Evolutionary conservation across 2,797 vertebrate species (phyloP).

Genomic region (Phyllotis vaccarum): DNA sequence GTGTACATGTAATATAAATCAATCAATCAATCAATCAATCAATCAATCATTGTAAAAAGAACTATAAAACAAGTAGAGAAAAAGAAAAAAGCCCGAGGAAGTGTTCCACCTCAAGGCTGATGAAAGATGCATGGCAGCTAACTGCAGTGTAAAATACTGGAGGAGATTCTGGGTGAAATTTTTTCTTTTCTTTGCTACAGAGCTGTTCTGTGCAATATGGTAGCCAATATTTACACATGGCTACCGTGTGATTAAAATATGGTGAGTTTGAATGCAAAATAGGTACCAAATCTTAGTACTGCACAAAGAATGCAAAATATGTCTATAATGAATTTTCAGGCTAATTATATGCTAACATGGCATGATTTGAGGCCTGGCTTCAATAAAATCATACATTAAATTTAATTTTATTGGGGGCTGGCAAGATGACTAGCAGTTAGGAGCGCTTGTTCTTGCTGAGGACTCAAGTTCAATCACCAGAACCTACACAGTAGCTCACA

Average conservation of each 20-base stretch:
- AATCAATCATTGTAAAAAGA: not conserved
- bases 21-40: not conserved
- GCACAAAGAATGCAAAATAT: not conserved
- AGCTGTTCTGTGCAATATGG: not conserved
- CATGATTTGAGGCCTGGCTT: conserved; percentile 11
- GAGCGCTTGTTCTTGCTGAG: not conserved
- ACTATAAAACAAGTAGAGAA: not conserved
- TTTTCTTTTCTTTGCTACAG: conserved; percentile 40
- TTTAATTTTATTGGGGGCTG: not conserved
- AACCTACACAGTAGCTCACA: too few species aligned
- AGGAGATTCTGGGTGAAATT: not conserved
- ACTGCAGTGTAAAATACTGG: not conserved
- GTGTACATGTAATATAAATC: not conserved
- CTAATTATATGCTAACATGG: conserved; percentile 5
- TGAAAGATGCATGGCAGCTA: conserved; percentile 16
- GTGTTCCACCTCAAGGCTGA: not conserved
- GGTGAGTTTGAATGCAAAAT: not conserved
- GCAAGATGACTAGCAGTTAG: not conserved
- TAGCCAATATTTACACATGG: not conserved
- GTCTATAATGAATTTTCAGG: conserved; percentile 25
- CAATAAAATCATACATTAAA: conserved; percentile 40
- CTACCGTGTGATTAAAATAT: not conserved
- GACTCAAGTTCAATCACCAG: not conserved
- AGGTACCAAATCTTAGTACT: not conserved
- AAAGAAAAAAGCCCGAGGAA: conserved; percentile 30